Evolutionary conservation across 2,888 invertebrate species (phyloP).

Genomic region (Cancer borealis): DNA sequence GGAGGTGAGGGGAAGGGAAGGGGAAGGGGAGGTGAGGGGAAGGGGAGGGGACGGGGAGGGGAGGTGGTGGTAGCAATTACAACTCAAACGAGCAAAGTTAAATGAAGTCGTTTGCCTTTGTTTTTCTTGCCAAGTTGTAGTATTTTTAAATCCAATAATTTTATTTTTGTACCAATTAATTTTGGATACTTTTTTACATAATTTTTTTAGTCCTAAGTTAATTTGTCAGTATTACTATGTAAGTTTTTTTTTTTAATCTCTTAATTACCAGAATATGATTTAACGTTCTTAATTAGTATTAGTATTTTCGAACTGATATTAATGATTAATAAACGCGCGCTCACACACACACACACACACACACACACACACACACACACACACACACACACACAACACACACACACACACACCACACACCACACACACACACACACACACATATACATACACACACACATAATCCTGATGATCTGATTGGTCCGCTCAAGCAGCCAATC

Average conservation of each 20-base stretch:
- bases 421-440: conserved; percentile 3
- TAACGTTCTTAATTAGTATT: too few species aligned
- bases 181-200: not conserved
- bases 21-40: not conserved
- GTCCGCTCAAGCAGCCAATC: not conserved
- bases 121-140: not conserved
- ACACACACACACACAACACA: conserved; percentile 20
- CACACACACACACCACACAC: conserved; percentile 20
- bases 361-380: conserved; percentile 20
- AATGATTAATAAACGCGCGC: not conserved
- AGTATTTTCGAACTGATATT: too few species aligned
- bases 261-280: too few species aligned
- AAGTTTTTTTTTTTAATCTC: not conserved
- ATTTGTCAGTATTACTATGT: too few species aligned
- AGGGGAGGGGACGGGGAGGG: not conserved
- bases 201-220: not conserved
- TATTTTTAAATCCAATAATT: not conserved
- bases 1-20: not conserved
- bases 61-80: not conserved
- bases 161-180: not conserved
- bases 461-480: conserved; percentile 13
- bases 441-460: not conserved
- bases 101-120: not conserved
- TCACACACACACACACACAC: conserved; percentile 20
- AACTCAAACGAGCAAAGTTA: conserved; percentile 8